Conservation (phyloP, 2,797 vertebrate genomes). For the Karalla daura region DNA sequence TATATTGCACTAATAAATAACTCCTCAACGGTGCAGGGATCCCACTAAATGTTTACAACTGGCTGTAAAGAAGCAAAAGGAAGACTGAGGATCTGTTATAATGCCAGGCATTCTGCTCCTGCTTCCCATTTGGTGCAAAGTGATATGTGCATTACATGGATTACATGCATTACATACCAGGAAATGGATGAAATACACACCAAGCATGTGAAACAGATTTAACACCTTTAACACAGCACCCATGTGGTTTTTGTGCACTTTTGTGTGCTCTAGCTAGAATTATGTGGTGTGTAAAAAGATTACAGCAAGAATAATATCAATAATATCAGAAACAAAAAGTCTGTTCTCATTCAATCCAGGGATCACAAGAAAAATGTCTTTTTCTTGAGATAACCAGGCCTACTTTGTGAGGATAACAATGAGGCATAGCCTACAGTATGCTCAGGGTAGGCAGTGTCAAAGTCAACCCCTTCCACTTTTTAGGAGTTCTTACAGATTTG, state of each 20-base stretch:
- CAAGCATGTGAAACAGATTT: neutral
- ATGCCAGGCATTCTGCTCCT: constrained; percentile 9
- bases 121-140: constrained; percentile 55
- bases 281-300: neutral
- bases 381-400: too few relatives aligned
- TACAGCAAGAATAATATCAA: neutral
- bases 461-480: too few relatives aligned
- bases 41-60: constrained; percentile 70
- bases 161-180: too few relatives aligned
- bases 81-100: constrained; percentile 31
- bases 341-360: too few relatives aligned
- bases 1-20: constrained; percentile 90
- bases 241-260: neutral
- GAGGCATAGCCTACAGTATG: too few relatives aligned
- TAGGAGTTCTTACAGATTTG: too few relatives aligned
- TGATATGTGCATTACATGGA: constrained; percentile 37
- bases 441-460: too few relatives aligned
- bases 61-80: constrained; percentile 73
- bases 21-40: constrained; percentile 84
- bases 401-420: too few relatives aligned
- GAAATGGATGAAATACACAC: too few relatives aligned
- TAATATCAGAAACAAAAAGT: neutral
- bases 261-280: neutral
- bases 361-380: too few relatives aligned
- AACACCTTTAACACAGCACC: neutral